Evolutionary conservation across 2,888 invertebrate genomes (phyloP).

Genomic region (Temnothorax unifasciatus): DNA sequence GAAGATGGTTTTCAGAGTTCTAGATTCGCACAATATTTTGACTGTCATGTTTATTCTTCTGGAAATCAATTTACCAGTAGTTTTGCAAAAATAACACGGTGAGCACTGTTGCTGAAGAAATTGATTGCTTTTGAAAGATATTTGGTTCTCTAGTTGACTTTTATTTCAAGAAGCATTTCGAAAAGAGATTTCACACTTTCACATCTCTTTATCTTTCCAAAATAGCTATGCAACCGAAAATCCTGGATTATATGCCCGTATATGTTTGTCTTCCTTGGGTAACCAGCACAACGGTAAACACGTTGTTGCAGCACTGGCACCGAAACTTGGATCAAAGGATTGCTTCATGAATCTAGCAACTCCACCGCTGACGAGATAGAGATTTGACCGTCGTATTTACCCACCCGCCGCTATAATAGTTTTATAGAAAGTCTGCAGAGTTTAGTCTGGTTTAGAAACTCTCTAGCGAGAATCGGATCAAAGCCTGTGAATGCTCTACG

Average conservation of each 20-base stretch:
- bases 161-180: neutral
- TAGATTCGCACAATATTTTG: slow-evolving; percentile 30
- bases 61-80: neutral
- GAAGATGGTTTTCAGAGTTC: neutral
- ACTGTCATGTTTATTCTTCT: neutral
- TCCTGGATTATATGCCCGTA: neutral
- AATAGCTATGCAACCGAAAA: slow-evolving; percentile 7
- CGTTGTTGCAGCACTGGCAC: slow-evolving; percentile 14
- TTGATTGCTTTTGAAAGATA: neutral
- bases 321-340: slow-evolving; percentile 46
- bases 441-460: neutral
- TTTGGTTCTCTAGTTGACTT: neutral
- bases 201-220: neutral
- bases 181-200: neutral
- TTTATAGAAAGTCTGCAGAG: neutral
- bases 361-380: neutral
- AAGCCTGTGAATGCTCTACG: slow-evolving; percentile 3
- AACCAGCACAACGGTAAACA: slow-evolving; percentile 25
- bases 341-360: slow-evolving; percentile 34
- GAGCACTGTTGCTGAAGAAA: neutral
- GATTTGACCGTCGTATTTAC: slow-evolving; percentile 16
- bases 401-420: neutral
- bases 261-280: neutral
- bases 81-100: neutral
- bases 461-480: neutral